phyloP scores from a whole-genome alignment of 2,888 invertebrate genomes.

The Dilophus febrilis region DNA sequence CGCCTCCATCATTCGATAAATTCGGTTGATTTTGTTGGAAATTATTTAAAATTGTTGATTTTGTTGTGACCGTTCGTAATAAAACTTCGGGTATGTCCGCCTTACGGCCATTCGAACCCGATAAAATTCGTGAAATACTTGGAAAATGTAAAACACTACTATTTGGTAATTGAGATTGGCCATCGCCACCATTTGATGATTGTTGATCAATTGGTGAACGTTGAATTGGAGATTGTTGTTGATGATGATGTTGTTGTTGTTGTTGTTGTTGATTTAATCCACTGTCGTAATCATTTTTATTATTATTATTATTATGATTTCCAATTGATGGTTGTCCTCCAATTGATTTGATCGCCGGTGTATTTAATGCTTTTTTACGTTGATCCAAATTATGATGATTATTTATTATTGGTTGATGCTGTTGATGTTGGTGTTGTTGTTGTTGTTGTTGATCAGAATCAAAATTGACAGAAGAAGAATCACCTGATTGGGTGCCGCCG shows the following conservation, averaged over 20 bases:
- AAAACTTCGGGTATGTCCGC: slow-evolving; percentile 67
- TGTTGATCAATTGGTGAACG: no score
- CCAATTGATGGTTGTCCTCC: no score
- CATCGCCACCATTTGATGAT: not conserved
- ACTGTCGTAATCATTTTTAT: slow-evolving; percentile 11
- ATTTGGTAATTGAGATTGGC: slow-evolving; percentile 26
- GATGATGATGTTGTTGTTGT: slow-evolving; percentile 9
- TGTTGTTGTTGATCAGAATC: slow-evolving; percentile 4
- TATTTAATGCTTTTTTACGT: slow-evolving; percentile 52
- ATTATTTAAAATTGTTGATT: slow-evolving; percentile 23
- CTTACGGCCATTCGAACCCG: slow-evolving; percentile 70
- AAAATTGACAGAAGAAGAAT: slow-evolving; percentile 9
- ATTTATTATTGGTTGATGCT: slow-evolving; percentile 4
- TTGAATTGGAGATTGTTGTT: not conserved
- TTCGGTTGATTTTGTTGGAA: not conserved
- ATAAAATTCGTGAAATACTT: slow-evolving; percentile 67
- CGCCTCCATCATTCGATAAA: slow-evolving; percentile 3
- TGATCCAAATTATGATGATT: slow-evolving; percentile 3
- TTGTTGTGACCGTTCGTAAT: slow-evolving; percentile 46
- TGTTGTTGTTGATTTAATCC: slow-evolving; percentile 7
- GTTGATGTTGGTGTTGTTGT: slow-evolving; percentile 9
- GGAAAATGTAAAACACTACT: slow-evolving; percentile 47
- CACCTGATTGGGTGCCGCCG: slow-evolving; percentile 7
- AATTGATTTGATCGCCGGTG: slow-evolving; percentile 53
- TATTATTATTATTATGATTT: slow-evolving; percentile 14